phyloP scores from a whole-genome alignment of 2,888 invertebrate species.

The Chironomus tentans region DNA sequence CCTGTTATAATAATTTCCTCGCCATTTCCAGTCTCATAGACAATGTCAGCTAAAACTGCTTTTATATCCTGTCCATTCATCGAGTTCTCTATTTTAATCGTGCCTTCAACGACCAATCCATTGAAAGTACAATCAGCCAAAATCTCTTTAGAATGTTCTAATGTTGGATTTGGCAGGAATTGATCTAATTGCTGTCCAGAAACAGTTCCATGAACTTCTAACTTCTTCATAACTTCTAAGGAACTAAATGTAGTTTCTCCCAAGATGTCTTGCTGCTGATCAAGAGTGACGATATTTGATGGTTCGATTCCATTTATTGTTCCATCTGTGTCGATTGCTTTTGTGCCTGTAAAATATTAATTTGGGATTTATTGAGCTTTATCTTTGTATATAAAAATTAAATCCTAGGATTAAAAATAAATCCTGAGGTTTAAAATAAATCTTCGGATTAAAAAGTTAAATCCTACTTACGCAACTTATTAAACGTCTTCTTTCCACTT shows the following conservation, averaged over 20 bases:
- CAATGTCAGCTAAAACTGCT: slow-evolving; percentile 42
- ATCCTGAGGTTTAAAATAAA: neutral
- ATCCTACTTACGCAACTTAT: slow-evolving; percentile 34
- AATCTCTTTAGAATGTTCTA: slow-evolving; percentile 41
- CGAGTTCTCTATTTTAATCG: slow-evolving; percentile 41
- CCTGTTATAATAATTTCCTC: slow-evolving; percentile 38
- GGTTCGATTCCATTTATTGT: slow-evolving; percentile 44
- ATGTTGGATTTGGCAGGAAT: slow-evolving; percentile 43
- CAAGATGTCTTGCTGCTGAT: slow-evolving; percentile 39
- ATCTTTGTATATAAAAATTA: too few relatives aligned
- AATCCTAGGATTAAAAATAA: neutral
- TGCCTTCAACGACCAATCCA: slow-evolving; percentile 45
- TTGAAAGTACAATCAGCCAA: slow-evolving; percentile 43
- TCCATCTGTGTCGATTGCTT: slow-evolving; percentile 39
- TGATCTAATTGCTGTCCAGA: slow-evolving; percentile 41
- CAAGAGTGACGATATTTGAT: slow-evolving; percentile 43
- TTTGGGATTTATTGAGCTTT: too few relatives aligned
- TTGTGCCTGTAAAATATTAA: slow-evolving; percentile 31
- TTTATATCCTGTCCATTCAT: slow-evolving; percentile 41
- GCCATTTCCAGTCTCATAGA: slow-evolving; percentile 40
- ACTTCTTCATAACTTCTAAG: slow-evolving; percentile 43
- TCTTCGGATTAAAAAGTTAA: too few relatives aligned
- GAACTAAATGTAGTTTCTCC: slow-evolving; percentile 46
- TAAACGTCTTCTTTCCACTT: slow-evolving; percentile 45
- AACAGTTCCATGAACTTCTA: slow-evolving; percentile 46